phyloP scores from a whole-genome alignment of 2,797 vertebrate species.

The Tadarida brasiliensis region DNA sequence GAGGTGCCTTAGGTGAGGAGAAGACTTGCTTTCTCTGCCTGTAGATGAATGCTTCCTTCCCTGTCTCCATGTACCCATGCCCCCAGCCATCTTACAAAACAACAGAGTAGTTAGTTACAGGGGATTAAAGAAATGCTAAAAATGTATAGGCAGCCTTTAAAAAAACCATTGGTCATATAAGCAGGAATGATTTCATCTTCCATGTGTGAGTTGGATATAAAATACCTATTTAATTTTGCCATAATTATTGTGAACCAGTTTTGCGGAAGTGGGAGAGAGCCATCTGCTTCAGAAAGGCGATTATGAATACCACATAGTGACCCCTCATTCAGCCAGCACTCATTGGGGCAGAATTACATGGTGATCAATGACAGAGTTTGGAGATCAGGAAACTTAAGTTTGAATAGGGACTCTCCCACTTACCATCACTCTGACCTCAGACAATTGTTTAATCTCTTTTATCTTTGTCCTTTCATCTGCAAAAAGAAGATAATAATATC shows the following conservation, averaged over 20 bases:
- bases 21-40: slow-evolving; percentile 77
- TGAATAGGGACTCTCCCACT: not conserved
- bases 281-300: slow-evolving; percentile 56
- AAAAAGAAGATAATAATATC: not conserved
- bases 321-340: not conserved
- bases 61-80: slow-evolving; percentile 73
- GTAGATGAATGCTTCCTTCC: slow-evolving; percentile 90
- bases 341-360: not conserved
- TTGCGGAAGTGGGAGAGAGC: slow-evolving; percentile 34
- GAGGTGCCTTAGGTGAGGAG: slow-evolving; percentile 88
- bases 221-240: slow-evolving; percentile 61
- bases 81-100: not conserved
- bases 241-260: slow-evolving; percentile 1
- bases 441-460: not conserved
- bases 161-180: slow-evolving; percentile 58
- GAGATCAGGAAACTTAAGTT: not conserved
- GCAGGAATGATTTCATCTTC: slow-evolving; percentile 58
- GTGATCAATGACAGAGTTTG: not conserved
- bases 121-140: slow-evolving; percentile 13
- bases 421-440: not conserved
- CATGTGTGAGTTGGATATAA: slow-evolving; percentile 14
- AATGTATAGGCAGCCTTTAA: slow-evolving; percentile 9
- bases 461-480: not conserved
- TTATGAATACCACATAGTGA: slow-evolving; percentile 5
- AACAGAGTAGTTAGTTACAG: not conserved